Percentiles rank a stretch among this genome's conserved stretches.
phyloP scores from a whole-genome alignment of 1,140 invertebrate genomes.

The Yoshiicerus persimilis region DNA sequence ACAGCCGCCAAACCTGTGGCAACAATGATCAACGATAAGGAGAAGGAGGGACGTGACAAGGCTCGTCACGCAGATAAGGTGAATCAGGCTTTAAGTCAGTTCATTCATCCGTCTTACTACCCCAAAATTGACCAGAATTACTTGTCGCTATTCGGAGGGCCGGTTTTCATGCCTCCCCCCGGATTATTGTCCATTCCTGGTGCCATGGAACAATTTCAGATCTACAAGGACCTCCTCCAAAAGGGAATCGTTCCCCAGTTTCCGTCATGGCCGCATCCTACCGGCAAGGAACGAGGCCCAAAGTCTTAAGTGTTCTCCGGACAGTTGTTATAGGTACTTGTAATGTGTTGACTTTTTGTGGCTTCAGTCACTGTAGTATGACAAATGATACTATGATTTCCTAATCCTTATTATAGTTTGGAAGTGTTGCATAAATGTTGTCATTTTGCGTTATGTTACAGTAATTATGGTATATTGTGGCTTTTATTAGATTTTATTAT shows the following conservation, averaged over 20 bases:
- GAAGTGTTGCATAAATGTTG: neutral
- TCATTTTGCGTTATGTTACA: neutral
- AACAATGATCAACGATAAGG: neutral
- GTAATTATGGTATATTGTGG: neutral
- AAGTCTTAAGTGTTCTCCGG: slow-evolving; percentile 29
- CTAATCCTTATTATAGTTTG: neutral
- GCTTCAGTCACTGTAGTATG: neutral
- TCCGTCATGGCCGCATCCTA: slow-evolving; percentile 30
- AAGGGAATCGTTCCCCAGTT: slow-evolving; percentile 34
- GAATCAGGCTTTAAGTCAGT: neutral
- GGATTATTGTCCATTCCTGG: slow-evolving; percentile 49
- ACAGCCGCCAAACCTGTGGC: neutral
- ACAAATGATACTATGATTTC: neutral
- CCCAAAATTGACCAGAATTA: slow-evolving; percentile 54
- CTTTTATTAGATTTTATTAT: neutral
- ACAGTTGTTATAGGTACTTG: neutral
- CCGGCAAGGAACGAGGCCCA: slow-evolving; percentile 27
- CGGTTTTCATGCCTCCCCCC: slow-evolving; percentile 48
- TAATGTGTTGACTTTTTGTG: neutral
- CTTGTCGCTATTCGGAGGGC: slow-evolving; percentile 51
- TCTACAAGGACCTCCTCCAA: slow-evolving; percentile 52
- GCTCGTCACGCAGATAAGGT: neutral
- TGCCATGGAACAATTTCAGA: slow-evolving; percentile 54
- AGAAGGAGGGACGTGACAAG: slow-evolving; percentile 20
- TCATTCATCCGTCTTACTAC: slow-evolving; percentile 43